Conservation (phyloP, 2,888 invertebrate species). For the Marasmarcha lunaedactyla region DNA sequence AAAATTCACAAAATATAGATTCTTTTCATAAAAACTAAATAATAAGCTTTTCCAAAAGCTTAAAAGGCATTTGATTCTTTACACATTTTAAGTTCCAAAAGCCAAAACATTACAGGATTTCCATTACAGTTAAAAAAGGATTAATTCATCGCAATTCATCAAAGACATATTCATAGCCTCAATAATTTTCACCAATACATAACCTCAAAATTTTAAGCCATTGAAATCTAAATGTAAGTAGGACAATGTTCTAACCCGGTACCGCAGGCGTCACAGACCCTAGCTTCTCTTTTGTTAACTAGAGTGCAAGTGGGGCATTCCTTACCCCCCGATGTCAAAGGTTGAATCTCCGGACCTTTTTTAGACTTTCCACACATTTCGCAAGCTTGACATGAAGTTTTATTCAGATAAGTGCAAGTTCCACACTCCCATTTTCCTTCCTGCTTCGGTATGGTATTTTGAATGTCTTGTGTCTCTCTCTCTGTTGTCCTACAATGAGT, state of each 20-base stretch:
- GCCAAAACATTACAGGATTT: no score
- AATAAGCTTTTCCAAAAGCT: no score
- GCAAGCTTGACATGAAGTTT: slow-evolving; percentile 66
- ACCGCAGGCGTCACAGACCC: slow-evolving; percentile 76
- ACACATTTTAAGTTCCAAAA: no score
- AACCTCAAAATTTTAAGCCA: no score
- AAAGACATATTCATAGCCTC: no score
- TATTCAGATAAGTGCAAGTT: slow-evolving; percentile 79
- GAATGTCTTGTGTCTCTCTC: slow-evolving; percentile 11
- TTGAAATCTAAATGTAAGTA: slow-evolving; percentile 74
- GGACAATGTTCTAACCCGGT: slow-evolving; percentile 78
- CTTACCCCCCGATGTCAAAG: slow-evolving; percentile 78
- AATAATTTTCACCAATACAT: no score
- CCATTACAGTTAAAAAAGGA: no score
- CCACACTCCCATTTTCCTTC: slow-evolving; percentile 75
- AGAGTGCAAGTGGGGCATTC: slow-evolving; percentile 82
- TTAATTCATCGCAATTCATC: no score
- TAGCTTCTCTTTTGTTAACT: slow-evolving; percentile 76
- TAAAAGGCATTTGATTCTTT: no score
- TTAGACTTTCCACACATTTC: slow-evolving; percentile 82
- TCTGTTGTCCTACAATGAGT: slow-evolving; percentile 5
- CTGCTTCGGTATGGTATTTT: background rate
- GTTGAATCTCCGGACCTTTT: slow-evolving; percentile 70
- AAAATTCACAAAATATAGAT: no score
- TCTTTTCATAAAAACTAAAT: no score